These are phyloP conservation scores for Fragum sueziense DNA, from an alignment of 2,888 invertebrate species.

Conservation along the genomic window DNA sequence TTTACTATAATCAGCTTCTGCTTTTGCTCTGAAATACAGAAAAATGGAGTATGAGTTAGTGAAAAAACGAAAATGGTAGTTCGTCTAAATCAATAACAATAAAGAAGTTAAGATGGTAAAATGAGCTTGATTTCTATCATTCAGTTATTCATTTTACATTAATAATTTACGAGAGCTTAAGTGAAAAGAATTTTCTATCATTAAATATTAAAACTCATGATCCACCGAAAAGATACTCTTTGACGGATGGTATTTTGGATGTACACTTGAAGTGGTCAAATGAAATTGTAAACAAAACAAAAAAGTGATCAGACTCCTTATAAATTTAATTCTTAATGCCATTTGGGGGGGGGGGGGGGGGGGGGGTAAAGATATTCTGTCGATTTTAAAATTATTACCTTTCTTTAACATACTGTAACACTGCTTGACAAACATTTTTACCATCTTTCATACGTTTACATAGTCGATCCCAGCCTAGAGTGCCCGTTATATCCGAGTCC, in stretches of 20 bases:
- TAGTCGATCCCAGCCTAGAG: constrained; percentile 52
- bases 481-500: constrained; percentile 51
- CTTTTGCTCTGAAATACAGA: constrained; percentile 52
- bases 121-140: too few relatives aligned
- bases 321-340: neutral
- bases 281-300: neutral
- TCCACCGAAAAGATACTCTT: too few relatives aligned
- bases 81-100: neutral
- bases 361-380: constrained; percentile 10
- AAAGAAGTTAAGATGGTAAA: neutral
- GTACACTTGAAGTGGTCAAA: too few relatives aligned
- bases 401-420: constrained; percentile 52
- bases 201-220: too few relatives aligned
- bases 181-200: too few relatives aligned
- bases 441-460: constrained; percentile 58
- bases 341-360: neutral
- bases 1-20: constrained; percentile 51
- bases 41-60: too few relatives aligned
- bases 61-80: too few relatives aligned
- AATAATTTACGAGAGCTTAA: too few relatives aligned
- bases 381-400: constrained; percentile 27
- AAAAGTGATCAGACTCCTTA: neutral
- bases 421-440: constrained; percentile 45
- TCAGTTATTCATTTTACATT: too few relatives aligned
- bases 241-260: too few relatives aligned